Evolutionary conservation across 2,888 invertebrate species (phyloP).

Genomic region (Yponomeuta evonymella): DNA sequence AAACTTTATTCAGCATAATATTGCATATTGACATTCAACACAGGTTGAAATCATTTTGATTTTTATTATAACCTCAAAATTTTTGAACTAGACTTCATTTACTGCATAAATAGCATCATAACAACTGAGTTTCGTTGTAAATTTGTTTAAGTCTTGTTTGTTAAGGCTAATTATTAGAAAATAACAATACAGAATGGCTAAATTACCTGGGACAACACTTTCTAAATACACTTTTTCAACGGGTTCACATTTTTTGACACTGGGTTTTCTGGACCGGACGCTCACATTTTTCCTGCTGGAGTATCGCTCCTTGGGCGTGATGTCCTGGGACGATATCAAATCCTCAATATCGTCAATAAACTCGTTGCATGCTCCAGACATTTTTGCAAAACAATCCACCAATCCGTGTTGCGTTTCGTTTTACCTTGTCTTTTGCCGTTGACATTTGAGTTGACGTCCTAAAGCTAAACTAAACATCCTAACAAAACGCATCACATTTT

Average conservation of each 20-base stretch:
- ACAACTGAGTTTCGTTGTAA: too few relatives aligned
- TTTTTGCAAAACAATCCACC: constrained; percentile 36
- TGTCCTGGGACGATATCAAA: constrained; percentile 86
- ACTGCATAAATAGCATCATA: too few relatives aligned
- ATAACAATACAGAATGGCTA: constrained; percentile 25
- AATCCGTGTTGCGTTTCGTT: neutral
- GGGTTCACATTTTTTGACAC: constrained; percentile 39
- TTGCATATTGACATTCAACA: too few relatives aligned
- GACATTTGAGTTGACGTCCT: too few relatives aligned
- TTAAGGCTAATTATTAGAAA: too few relatives aligned
- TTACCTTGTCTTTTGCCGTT: too few relatives aligned
- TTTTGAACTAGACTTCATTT: too few relatives aligned
- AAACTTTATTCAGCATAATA: too few relatives aligned
- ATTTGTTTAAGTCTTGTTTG: too few relatives aligned
- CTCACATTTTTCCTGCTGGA: constrained; percentile 82
- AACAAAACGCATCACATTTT: neutral
- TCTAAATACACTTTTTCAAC: constrained; percentile 69
- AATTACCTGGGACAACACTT: constrained; percentile 78
- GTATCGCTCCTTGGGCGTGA: constrained; percentile 86
- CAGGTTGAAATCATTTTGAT: too few relatives aligned
- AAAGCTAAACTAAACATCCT: neutral
- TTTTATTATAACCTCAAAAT: too few relatives aligned
- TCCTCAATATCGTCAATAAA: constrained; percentile 91
- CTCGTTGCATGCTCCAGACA: constrained; percentile 79
- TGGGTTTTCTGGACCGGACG: constrained; percentile 77